phyloP scores from a whole-genome alignment of 2,888 invertebrate genomes.

The Apoda limacodes region DNA sequence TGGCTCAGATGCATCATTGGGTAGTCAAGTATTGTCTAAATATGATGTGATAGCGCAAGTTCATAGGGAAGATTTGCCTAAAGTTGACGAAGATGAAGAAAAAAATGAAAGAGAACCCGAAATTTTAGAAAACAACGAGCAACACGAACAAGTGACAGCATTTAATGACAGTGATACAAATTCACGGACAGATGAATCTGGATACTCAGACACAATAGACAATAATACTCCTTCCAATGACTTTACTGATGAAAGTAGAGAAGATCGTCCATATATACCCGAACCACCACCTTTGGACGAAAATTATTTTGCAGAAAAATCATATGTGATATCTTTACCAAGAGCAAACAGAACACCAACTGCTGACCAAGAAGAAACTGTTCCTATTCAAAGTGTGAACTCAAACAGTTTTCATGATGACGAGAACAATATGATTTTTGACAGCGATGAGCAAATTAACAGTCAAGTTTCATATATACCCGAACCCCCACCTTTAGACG shows the following conservation, averaged over 20 bases:
- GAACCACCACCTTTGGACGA: conserved; percentile 54
- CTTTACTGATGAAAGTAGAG: conserved; percentile 34
- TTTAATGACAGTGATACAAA: conserved; percentile 52
- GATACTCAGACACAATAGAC: conserved; percentile 58
- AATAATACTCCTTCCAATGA: conserved; percentile 33
- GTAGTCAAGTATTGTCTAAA: conserved; percentile 57
- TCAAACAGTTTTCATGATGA: conserved; percentile 29
- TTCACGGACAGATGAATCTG: conserved; percentile 58
- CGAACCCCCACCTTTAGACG: conserved; percentile 52
- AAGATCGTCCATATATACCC: conserved; percentile 40
- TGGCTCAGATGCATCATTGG: conserved; percentile 53
- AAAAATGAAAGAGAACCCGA: conserved; percentile 26
- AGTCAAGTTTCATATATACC: conserved; percentile 41
- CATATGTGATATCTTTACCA: conserved; percentile 29
- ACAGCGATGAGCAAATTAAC: conserved; percentile 34
- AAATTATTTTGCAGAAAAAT: conserved; percentile 35
- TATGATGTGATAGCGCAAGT: conserved; percentile 70
- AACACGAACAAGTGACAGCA: conserved; percentile 41
- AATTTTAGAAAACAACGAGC: conserved; percentile 16
- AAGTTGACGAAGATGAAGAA: conserved; percentile 50
- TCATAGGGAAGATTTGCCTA: conserved; percentile 66
- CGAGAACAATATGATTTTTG: conserved; percentile 28
- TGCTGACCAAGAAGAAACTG: conserved; percentile 21
- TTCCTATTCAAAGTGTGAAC: conserved; percentile 25
- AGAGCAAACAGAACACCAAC: conserved; percentile 20